Conservation (phyloP, 2,113 vertebrate genomes). For the Tyrannus savana region DNA sequence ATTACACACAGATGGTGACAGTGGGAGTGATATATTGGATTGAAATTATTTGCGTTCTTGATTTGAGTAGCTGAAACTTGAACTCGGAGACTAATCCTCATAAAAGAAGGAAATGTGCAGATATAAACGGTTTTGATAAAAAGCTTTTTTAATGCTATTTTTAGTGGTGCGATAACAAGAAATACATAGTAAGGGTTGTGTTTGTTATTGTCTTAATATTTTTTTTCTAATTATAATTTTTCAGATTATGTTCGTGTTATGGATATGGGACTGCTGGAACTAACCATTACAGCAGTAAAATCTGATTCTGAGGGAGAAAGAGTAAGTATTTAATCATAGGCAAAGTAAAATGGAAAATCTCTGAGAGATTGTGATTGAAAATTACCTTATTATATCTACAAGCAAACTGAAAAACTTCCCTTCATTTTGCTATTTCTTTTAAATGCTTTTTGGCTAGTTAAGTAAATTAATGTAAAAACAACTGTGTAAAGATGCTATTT, state of each 20-base stretch:
- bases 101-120: background rate
- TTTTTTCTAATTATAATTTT: background rate
- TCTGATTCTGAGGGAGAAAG: slow-evolving; percentile 82
- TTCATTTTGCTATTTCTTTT: background rate
- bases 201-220: background rate
- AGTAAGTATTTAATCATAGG: slow-evolving; percentile 73
- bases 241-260: slow-evolving; percentile 96
- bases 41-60: background rate
- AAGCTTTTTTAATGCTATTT: background rate
- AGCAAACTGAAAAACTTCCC: background rate
- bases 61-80: background rate
- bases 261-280: slow-evolving; percentile 94
- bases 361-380: background rate
- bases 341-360: slow-evolving; percentile 3
- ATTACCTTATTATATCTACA: background rate
- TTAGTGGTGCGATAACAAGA: background rate
- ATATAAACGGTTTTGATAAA: background rate
- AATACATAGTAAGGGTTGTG: background rate
- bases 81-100: background rate
- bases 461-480: background rate
- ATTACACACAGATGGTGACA: background rate
- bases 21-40: background rate
- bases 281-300: slow-evolving; percentile 92
- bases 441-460: background rate
- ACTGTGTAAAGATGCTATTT: background rate